Percentiles rank a stretch among this genome's conserved stretches.
These are phyloP conservation scores for Hyaena hyaena DNA, from an alignment of 2,113 vertebrate species.

Conservation along the genomic window DNA sequence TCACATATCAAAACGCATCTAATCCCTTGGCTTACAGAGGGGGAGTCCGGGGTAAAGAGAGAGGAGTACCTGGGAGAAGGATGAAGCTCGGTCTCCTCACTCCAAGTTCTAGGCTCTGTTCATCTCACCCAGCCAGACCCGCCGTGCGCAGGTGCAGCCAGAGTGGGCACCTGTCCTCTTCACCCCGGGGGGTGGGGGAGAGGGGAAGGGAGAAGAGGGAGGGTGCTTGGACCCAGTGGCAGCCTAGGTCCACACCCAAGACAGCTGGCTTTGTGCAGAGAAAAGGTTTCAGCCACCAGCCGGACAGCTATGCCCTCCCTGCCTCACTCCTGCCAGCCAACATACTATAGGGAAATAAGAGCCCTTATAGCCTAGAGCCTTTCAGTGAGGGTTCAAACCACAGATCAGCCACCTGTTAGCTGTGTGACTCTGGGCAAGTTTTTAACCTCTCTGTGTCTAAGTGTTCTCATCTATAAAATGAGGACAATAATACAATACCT, in stretches of 20 bases:
- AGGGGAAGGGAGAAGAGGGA: not conserved
- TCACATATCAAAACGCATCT: not conserved
- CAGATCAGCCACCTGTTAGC: not conserved
- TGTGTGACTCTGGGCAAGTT: not conserved
- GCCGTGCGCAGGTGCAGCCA: too few species aligned
- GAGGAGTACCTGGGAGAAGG: fast-evolving
- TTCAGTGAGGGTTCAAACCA: not conserved
- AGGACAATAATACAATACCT: not conserved
- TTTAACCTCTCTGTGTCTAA: slow-evolving; percentile 15
- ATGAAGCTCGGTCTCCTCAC: not conserved
- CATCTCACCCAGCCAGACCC: not conserved
- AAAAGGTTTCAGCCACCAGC: not conserved
- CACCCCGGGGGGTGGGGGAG: fast-evolving
- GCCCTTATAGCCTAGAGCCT: not conserved
- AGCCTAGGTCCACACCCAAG: not conserved
- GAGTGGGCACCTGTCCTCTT: fast-evolving
- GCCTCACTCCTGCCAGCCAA: not conserved
- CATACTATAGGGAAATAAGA: not conserved
- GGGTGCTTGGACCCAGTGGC: not conserved
- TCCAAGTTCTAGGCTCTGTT: not conserved
- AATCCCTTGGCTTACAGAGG: not conserved
- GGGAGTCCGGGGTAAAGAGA: not conserved
- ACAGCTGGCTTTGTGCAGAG: not conserved
- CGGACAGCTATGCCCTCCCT: not conserved
- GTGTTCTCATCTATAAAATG: not conserved